Percentiles rank a stretch among this genome's conserved stretches.
These are phyloP conservation scores for Coregonus ussuriensis DNA, from an alignment of 2,797 vertebrate genomes.

Conservation along the genomic window DNA sequence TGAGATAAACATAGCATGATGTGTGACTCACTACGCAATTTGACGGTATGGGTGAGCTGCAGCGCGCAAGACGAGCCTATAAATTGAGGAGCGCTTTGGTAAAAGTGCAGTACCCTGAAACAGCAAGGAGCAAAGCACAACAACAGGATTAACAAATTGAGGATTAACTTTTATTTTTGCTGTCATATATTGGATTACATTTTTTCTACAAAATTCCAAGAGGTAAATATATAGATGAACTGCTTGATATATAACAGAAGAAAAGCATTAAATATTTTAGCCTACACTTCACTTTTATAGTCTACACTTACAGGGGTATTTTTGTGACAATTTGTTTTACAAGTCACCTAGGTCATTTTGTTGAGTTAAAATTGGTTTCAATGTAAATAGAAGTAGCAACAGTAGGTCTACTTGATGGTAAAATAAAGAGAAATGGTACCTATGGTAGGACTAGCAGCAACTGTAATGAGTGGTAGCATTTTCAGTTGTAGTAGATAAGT, in stretches of 20 bases:
- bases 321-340: background rate
- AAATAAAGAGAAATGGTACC: background rate
- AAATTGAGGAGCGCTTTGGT: conserved; percentile 56
- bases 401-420: background rate
- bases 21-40: conserved; percentile 27
- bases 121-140: conserved; percentile 20
- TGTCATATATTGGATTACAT: conserved; percentile 47
- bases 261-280: background rate
- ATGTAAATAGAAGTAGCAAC: conserved; percentile 12
- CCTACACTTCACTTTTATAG: conserved; percentile 5
- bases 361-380: background rate
- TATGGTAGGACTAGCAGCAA: background rate
- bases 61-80: conserved; percentile 60
- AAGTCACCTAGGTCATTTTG: background rate
- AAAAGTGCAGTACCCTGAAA: conserved; percentile 24
- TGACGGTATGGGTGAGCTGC: conserved; percentile 36
- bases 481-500: background rate
- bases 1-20: conserved; percentile 61
- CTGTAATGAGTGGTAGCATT: background rate
- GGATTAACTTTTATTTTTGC: background rate
- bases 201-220: conserved; percentile 11
- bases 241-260: background rate
- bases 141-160: conserved; percentile 35
- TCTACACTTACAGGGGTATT: conserved; percentile 17
- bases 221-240: conserved; percentile 45